phyloP scores from a whole-genome alignment of 1,140 invertebrate genomes.

The Stenopsyche tienmushanensis region DNA sequence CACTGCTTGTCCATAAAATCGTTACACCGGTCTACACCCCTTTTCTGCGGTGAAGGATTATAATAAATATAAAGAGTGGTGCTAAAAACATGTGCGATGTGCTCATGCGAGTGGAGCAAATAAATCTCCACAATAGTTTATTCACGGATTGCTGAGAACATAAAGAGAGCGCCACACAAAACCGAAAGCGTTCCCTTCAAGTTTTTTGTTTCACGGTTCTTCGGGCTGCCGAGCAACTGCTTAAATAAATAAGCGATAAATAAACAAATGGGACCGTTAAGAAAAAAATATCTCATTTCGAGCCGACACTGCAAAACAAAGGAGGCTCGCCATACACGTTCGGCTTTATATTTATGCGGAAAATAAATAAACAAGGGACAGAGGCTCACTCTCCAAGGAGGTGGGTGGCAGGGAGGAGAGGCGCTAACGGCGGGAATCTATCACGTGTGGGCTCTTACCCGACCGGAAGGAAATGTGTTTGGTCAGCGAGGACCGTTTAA shows the following conservation, averaged over 20 bases:
- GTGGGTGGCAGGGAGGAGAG: constrained; percentile 12
- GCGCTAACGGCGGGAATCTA: constrained; percentile 32
- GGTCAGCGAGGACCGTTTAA: constrained; percentile 32
- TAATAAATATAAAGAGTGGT: too few species aligned
- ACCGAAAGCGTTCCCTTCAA: neutral
- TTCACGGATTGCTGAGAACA: neutral
- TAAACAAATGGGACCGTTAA: constrained; percentile 35
- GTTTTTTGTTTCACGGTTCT: neutral
- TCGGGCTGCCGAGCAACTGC: constrained; percentile 12
- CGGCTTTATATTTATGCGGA: constrained; percentile 28
- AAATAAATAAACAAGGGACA: constrained; percentile 36
- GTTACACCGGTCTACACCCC: too few species aligned
- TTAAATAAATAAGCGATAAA: constrained; percentile 39
- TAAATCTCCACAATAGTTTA: neutral
- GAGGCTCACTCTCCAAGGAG: too few species aligned
- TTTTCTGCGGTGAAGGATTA: too few species aligned
- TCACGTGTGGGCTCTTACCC: constrained; percentile 19
- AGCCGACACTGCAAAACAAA: constrained; percentile 37
- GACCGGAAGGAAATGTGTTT: constrained; percentile 26
- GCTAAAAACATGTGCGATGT: too few species aligned
- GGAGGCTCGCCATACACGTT: constrained; percentile 11
- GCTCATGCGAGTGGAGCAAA: too few species aligned
- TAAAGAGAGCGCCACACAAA: neutral
- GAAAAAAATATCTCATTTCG: constrained; percentile 36
- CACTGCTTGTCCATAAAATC: too few species aligned